Evolutionary conservation across 1,140 invertebrate genomes (phyloP), one percentile per base, ranked within the genome.

Genomic region (Drosophila pallidifrons): DNA sequence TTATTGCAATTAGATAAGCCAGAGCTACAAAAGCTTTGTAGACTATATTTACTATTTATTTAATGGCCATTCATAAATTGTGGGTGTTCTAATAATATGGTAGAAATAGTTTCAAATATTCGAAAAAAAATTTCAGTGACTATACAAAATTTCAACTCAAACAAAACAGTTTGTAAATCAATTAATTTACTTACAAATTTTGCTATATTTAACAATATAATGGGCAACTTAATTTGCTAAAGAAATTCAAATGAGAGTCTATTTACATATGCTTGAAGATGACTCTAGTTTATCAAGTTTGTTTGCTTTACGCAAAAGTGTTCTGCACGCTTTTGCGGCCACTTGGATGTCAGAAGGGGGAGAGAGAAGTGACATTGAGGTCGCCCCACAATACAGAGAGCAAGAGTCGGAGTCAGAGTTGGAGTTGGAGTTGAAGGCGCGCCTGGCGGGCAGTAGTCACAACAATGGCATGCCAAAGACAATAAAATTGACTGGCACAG

Each of bases 401-500:
- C 10, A n/a, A 25, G 28, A 25, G n/a, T 30, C 1, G 11, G 5
- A 25, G 5, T 30, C 1, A 1, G 10, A 52, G 59, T 38, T 6
- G 7, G 11, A 6, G 28, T 49, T 10, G 11, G 38, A n/a, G 28
- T 49, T 10, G 11, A 11, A n/a, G 38, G 38, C 41, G n/a, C n/a
- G 32, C 57, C 57, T 58, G 43, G 52, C 43, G 30, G 58, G 32
- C 58, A 69, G 51, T 43, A 61, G 55, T 60, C 61, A 73, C 55
- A 73, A 73, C 75, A 77, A 77, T 77, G 49, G 51, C 75, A 60
- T 66, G 63, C 63, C 70, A 73, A 77, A 74, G 73, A 76, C 74
- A 76, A 76, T 67, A 74, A 77, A 73, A 77, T 73, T 73, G 69
- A 77, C 70, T 66, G 69, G 43, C 61, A 77, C 41, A 74, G 74